Evolutionary conservation across 2,888 invertebrate species (phyloP).

Genomic region (Amphipyra tragopoginis): DNA sequence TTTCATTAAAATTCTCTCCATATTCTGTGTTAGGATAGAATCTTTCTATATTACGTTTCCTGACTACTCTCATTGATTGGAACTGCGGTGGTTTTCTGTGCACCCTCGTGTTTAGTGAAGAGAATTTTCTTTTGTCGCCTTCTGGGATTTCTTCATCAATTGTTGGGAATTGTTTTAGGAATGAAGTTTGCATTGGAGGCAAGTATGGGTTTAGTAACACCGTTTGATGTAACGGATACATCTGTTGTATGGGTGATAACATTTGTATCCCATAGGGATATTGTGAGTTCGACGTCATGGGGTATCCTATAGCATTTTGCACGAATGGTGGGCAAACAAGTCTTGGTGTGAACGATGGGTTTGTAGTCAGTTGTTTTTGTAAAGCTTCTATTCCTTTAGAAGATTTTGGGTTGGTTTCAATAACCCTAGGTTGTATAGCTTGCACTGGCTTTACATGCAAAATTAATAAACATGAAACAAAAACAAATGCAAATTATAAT

Average conservation of each 20-base stretch:
- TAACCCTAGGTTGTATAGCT: conserved; percentile 88
- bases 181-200: conserved; percentile 82
- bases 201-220: conserved; percentile 83
- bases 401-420: conserved; percentile 80
- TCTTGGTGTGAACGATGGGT: conserved; percentile 86
- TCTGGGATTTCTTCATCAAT: conserved; percentile 80
- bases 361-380: conserved; percentile 86
- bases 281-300: conserved; percentile 70
- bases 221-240: conserved; percentile 85
- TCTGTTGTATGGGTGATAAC: conserved; percentile 84
- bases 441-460: conserved; percentile 87
- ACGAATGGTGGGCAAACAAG: conserved; percentile 85
- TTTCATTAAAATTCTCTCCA: conserved; percentile 85
- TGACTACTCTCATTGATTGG: conserved; percentile 85
- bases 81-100: conserved; percentile 79
- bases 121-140: conserved; percentile 79
- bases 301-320: conserved; percentile 77
- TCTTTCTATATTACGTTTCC: conserved; percentile 85
- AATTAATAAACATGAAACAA: conserved; percentile 79
- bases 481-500: conserved; percentile 81
- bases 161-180: conserved; percentile 82
- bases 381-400: conserved; percentile 80
- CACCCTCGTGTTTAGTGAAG: conserved; percentile 82
- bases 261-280: conserved; percentile 79
- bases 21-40: conserved; percentile 88